These are phyloP conservation scores for Ochotona curzoniae DNA, from an alignment of 2,113 vertebrate species.

Conservation along the genomic window DNA sequence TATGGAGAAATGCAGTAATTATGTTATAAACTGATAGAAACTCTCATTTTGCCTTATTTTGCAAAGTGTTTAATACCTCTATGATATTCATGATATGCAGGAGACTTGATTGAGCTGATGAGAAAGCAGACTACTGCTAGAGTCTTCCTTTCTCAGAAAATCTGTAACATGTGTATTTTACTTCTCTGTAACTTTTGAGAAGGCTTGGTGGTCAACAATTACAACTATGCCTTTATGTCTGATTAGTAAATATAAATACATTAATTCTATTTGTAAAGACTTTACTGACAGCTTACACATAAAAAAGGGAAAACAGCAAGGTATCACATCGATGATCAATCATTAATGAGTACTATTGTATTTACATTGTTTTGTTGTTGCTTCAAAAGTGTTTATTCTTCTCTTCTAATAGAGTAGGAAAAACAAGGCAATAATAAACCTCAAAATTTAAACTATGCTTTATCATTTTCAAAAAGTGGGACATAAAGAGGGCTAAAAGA, in stretches of 20 bases:
- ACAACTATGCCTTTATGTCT: conserved; percentile 34
- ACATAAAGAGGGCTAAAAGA: neutral
- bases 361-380: neutral
- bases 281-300: neutral
- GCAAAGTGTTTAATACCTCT: conserved; percentile 9
- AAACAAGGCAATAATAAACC: neutral
- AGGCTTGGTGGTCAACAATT: neutral
- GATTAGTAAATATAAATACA: conserved; percentile 22
- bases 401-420: neutral
- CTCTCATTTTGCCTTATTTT: neutral
- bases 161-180: neutral
- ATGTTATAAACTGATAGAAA: neutral
- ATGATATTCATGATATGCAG: neutral
- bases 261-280: neutral
- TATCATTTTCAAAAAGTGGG: neutral
- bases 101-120: neutral
- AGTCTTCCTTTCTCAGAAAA: conserved; percentile 22
- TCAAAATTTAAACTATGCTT: neutral
- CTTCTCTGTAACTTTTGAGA: neutral
- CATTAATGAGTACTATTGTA: neutral
- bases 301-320: conserved; percentile 10
- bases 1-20: neutral
- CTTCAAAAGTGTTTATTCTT: neutral
- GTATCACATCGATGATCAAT: neutral
- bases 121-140: neutral